Conservation (phyloP, 2,797 vertebrate species). For the Setipinna tenuifilis region DNA sequence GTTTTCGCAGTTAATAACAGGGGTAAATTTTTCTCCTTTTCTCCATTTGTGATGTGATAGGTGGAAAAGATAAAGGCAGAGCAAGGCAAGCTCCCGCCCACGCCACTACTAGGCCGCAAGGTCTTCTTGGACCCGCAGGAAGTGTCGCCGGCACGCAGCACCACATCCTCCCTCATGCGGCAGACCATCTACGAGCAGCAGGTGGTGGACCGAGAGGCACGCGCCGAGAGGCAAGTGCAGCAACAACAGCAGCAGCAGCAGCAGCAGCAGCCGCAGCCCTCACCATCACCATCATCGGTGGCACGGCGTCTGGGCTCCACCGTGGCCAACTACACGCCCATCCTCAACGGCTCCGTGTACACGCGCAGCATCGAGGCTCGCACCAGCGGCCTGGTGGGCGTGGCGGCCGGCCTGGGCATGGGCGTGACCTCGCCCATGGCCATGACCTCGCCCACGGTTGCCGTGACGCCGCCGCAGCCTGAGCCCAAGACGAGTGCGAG, state of each 20-base stretch:
- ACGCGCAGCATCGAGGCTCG: slow-evolving; percentile 64
- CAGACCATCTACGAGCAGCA: slow-evolving; percentile 81
- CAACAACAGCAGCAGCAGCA: slow-evolving; percentile 11
- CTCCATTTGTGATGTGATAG: slow-evolving; percentile 60
- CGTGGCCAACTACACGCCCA: slow-evolving; percentile 72
- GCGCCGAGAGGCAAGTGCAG: slow-evolving; percentile 64
- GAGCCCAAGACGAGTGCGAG: background rate
- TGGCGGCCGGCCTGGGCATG: slow-evolving; percentile 65
- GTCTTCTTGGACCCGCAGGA: slow-evolving; percentile 86
- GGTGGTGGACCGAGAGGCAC: slow-evolving; percentile 60
- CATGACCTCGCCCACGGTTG: background rate
- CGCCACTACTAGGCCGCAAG: slow-evolving; percentile 87
- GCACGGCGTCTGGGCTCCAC: slow-evolving; percentile 67
- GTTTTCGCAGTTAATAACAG: background rate
- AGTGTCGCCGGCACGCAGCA: slow-evolving; percentile 61
- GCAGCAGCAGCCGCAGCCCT: slow-evolving; percentile 52
- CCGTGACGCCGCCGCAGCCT: background rate
- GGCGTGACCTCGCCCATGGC: background rate
- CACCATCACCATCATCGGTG: slow-evolving; percentile 60
- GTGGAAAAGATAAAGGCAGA: slow-evolving; percentile 90
- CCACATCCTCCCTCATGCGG: slow-evolving; percentile 73
- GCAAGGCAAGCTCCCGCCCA: slow-evolving; percentile 87
- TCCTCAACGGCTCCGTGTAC: slow-evolving; percentile 72
- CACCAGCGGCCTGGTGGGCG: slow-evolving; percentile 59
- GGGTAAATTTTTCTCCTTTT: background rate